These are phyloP conservation scores for Meteorus sp. DNA, from an alignment of 1,140 invertebrate species.

Conservation along the genomic window DNA sequence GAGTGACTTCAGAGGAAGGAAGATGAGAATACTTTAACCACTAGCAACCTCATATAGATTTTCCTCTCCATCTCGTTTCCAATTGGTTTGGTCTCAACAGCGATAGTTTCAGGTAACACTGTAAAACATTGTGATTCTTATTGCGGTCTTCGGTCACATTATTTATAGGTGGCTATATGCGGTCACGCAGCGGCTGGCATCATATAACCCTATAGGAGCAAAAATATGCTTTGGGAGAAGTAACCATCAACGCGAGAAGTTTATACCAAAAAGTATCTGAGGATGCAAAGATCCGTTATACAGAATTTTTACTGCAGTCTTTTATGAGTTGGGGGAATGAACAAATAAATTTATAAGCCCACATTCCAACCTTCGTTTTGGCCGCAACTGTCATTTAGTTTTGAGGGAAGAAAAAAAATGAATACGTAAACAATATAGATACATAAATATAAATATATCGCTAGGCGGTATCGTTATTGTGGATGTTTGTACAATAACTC, in stretches of 20 bases:
- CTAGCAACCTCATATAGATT: too few relatives aligned
- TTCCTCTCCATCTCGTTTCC: too few relatives aligned
- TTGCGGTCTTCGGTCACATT: constrained; percentile 29
- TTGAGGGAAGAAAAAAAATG: neutral
- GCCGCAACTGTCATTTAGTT: constrained; percentile 8
- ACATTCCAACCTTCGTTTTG: constrained; percentile 10
- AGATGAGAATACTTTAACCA: too few relatives aligned
- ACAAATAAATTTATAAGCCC: constrained; percentile 32
- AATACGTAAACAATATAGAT: neutral
- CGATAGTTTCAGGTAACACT: constrained; percentile 28
- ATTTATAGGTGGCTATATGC: constrained; percentile 28
- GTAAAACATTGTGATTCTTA: constrained; percentile 30
- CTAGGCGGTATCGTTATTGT: too few relatives aligned
- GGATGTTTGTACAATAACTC: too few relatives aligned
- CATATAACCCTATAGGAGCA: constrained; percentile 26
- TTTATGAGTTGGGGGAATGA: constrained; percentile 28
- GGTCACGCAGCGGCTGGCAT: constrained; percentile 16
- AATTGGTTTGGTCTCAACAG: too few relatives aligned
- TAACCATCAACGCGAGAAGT: neutral
- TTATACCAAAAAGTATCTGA: neutral
- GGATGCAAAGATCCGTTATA: neutral
- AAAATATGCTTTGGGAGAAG: too few relatives aligned
- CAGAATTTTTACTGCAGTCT: constrained; percentile 24
- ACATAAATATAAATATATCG: too few relatives aligned
- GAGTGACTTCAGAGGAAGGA: too few relatives aligned